Conservation (phyloP, 2,797 vertebrate species). For the Cygnus olor region DNA sequence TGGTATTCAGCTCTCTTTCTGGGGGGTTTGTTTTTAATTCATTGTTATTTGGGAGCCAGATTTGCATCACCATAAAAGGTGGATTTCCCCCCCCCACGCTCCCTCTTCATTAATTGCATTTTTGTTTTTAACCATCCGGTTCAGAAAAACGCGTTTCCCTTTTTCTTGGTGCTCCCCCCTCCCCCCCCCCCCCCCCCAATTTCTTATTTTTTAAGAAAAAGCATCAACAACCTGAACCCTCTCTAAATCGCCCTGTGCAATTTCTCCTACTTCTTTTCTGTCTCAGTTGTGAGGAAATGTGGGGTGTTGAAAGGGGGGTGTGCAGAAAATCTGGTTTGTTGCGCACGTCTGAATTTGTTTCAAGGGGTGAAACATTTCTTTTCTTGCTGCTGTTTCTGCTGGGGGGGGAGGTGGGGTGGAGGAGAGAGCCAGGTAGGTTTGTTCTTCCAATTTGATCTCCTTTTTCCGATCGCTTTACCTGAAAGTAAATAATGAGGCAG, state of each 20-base stretch:
- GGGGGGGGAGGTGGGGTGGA: neutral
- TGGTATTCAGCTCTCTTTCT: constrained; percentile 30
- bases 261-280: constrained; percentile 32
- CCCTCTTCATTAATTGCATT: constrained; percentile 36
- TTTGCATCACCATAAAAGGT: constrained; percentile 54
- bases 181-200: accelerated
- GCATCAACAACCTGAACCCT: neutral
- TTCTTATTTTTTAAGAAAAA: neutral
- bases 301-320: constrained; percentile 61
- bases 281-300: constrained; percentile 40
- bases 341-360: constrained; percentile 54
- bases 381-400: neutral
- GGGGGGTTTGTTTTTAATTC: constrained; percentile 3
- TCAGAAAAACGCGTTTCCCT: constrained; percentile 5
- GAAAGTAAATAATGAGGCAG: constrained; percentile 48
- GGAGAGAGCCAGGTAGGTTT: constrained; percentile 65
- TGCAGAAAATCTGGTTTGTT: constrained; percentile 40
- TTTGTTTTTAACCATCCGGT: constrained; percentile 10
- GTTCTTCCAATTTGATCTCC: constrained; percentile 30
- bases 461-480: constrained; percentile 33
- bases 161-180: neutral
- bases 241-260: constrained; percentile 19
- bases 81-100: neutral
- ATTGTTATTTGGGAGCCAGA: constrained; percentile 55
- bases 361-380: constrained; percentile 26